Evolutionary conservation across 1,140 invertebrate species (phyloP).

Genomic region (Bacillus rossius): DNA sequence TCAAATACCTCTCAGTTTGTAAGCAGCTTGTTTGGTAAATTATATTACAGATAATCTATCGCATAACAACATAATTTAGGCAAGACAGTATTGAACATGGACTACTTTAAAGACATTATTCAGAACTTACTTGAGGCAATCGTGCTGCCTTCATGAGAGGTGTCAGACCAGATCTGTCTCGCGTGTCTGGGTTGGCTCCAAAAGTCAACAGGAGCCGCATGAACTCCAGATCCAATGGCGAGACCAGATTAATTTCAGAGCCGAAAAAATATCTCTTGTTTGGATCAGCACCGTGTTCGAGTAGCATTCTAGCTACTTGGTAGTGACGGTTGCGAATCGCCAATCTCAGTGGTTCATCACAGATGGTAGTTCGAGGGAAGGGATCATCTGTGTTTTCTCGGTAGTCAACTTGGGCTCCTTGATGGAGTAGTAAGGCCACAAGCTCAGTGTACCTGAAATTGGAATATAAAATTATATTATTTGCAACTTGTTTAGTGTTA

Average conservation of each 20-base stretch:
- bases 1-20: too few species aligned
- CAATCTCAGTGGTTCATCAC: constrained; percentile 74
- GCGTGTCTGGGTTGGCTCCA: constrained; percentile 81
- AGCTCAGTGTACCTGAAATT: constrained; percentile 56
- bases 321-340: constrained; percentile 84
- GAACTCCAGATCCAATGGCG: constrained; percentile 67
- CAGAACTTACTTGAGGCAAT: constrained; percentile 56
- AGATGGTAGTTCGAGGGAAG: constrained; percentile 56
- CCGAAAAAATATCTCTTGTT: constrained; percentile 86
- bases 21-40: too few species aligned
- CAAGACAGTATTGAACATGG: too few species aligned
- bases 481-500: too few species aligned
- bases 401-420: constrained; percentile 76
- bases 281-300: constrained; percentile 66
- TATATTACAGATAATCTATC: too few species aligned
- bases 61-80: too few species aligned
- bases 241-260: constrained; percentile 82
- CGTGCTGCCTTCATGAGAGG: constrained; percentile 84
- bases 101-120: too few species aligned
- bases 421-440: constrained; percentile 67
- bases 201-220: constrained; percentile 75
- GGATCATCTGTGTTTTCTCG: constrained; percentile 54
- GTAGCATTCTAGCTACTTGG: constrained; percentile 54
- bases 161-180: constrained; percentile 74
- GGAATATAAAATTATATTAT: too few species aligned